A percentile compares a stretch with the other conserved stretches of the same genome.
These are phyloP conservation scores for Cryptophagus acutangulus DNA, from an alignment of 2,888 invertebrate genomes.

Conservation along the genomic window DNA sequence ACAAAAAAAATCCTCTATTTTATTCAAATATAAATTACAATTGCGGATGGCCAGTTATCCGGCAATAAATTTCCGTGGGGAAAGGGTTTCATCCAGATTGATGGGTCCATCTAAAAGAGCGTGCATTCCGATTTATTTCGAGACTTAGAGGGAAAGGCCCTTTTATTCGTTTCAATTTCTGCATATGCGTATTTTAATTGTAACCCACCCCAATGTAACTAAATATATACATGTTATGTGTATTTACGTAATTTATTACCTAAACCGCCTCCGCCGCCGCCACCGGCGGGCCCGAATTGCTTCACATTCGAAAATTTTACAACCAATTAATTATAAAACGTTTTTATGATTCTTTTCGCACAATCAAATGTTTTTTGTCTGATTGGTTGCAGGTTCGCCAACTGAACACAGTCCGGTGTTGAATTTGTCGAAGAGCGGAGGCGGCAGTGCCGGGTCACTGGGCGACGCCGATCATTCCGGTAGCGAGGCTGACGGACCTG, in stretches of 20 bases:
- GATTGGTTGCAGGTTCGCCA: conserved; percentile 64
- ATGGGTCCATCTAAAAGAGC: conserved; percentile 37
- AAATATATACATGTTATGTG: too few species aligned
- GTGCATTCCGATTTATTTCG: conserved; percentile 38
- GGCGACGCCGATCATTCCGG: conserved; percentile 63
- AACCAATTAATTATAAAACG: conserved; percentile 2
- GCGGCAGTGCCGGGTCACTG: conserved; percentile 62
- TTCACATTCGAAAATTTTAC: too few species aligned
- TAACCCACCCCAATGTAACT: conserved; percentile 35
- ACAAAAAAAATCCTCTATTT: not conserved
- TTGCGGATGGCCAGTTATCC: conserved; percentile 18
- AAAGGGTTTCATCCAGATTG: conserved; percentile 33
- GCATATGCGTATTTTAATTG: conserved; percentile 47
- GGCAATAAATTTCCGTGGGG: conserved; percentile 27
- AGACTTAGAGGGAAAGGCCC: conserved; percentile 37
- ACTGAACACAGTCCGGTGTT: conserved; percentile 83
- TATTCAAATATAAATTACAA: conserved; percentile 1
- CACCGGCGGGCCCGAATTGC: conserved; percentile 24
- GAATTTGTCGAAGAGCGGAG: conserved; percentile 85
- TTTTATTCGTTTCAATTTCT: conserved; percentile 41
- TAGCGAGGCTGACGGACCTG: conserved; percentile 60
- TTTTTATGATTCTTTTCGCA: not conserved
- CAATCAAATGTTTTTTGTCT: not conserved
- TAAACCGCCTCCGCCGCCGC: too few species aligned
- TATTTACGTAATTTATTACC: conserved; percentile 41